Evolutionary conservation across 2,797 vertebrate genomes (phyloP).

Genomic region (Odontamblyopus lacepedii): DNA sequence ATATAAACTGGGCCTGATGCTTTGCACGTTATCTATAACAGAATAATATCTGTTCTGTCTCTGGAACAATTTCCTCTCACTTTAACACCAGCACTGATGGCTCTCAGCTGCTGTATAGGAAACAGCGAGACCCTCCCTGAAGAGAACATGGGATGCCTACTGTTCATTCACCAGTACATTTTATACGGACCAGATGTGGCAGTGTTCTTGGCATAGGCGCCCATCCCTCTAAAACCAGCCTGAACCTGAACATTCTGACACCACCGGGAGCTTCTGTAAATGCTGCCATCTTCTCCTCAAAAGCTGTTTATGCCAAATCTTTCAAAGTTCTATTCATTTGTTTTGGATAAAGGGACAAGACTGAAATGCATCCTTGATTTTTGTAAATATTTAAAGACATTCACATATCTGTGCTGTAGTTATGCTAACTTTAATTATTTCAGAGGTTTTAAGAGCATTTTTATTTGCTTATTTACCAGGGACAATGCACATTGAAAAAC

Average conservation of each 20-base stretch:
- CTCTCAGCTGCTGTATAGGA: slow-evolving; percentile 17
- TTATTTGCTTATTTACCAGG: too few relatives aligned
- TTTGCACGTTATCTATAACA: not conserved
- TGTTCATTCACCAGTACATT: slow-evolving; percentile 66
- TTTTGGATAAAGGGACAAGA: not conserved
- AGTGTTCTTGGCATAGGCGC: slow-evolving; percentile 41
- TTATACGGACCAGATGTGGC: slow-evolving; percentile 75
- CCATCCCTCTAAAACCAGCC: slow-evolving; percentile 32
- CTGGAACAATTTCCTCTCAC: slow-evolving; percentile 3
- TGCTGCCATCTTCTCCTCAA: slow-evolving; percentile 21
- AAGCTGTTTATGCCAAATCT: slow-evolving; percentile 40
- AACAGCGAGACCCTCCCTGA: slow-evolving; percentile 49
- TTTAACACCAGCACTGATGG: slow-evolving; percentile 3
- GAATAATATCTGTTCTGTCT: not conserved
- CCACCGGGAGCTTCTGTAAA: slow-evolving; percentile 41
- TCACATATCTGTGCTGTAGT: too few relatives aligned
- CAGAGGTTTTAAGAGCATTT: too few relatives aligned
- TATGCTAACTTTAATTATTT: too few relatives aligned
- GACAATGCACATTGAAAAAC: too few relatives aligned
- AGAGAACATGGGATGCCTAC: slow-evolving; percentile 51
- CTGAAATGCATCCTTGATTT: not conserved
- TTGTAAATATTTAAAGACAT: too few relatives aligned
- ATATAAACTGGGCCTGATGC: not conserved
- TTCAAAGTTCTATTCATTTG: slow-evolving; percentile 1
- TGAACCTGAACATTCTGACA: slow-evolving; percentile 41